These are phyloP conservation scores for Drosophila meridiana DNA, from an alignment of 2,888 invertebrate species.

Conservation along the genomic window DNA sequence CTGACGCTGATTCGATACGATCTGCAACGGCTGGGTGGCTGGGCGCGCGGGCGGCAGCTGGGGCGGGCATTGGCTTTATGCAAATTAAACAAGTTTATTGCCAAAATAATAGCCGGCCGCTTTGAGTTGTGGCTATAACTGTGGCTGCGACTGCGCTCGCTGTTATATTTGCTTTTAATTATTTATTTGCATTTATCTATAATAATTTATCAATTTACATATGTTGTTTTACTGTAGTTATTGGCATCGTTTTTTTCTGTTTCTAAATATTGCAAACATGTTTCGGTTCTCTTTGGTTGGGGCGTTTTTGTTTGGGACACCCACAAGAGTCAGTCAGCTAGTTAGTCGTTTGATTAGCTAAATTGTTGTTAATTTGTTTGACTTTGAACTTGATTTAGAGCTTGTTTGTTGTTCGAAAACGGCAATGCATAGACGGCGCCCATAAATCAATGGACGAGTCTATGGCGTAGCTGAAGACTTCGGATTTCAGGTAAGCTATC, in stretches of 20 bases:
- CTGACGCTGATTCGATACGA: conserved; percentile 35
- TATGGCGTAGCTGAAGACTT: conserved; percentile 1
- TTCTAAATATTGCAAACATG: conserved; percentile 61
- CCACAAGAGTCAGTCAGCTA: conserved; percentile 33
- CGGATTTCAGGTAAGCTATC: background rate
- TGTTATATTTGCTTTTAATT: conserved; percentile 47
- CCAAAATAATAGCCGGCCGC: conserved; percentile 56
- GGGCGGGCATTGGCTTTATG: conserved; percentile 57
- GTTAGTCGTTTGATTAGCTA: conserved; percentile 62
- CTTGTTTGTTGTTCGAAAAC: conserved; percentile 57
- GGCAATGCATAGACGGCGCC: conserved; percentile 43
- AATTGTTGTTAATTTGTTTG: conserved; percentile 77
- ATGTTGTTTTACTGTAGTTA: conserved; percentile 25
- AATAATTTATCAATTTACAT: conserved; percentile 53
- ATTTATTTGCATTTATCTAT: conserved; percentile 54
- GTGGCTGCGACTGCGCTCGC: conserved; percentile 15
- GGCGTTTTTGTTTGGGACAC: conserved; percentile 24
- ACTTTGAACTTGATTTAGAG: conserved; percentile 79
- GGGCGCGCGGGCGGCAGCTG: conserved; percentile 6
- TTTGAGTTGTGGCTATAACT: conserved; percentile 45
- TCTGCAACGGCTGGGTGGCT: conserved; percentile 45
- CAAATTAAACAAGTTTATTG: conserved; percentile 78
- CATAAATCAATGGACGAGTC: conserved; percentile 29
- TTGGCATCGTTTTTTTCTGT: conserved; percentile 5
- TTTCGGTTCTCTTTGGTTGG: conserved; percentile 43